These are phyloP conservation scores for Phaethon lepturus DNA, from an alignment of 2,113 vertebrate species.

Conservation along the genomic window DNA sequence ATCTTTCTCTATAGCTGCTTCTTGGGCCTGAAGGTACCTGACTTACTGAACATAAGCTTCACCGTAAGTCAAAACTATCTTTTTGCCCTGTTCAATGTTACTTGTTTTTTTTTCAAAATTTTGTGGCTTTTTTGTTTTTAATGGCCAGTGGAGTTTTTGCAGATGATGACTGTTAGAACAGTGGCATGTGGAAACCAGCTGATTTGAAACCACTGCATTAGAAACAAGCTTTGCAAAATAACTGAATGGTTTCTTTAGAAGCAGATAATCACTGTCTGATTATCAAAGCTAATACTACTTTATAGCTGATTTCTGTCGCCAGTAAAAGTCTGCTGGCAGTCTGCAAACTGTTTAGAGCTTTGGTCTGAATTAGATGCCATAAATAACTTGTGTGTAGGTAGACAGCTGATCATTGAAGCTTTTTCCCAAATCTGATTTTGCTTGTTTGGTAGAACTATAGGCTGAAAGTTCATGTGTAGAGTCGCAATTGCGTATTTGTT, in stretches of 20 bases:
- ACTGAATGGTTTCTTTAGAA: background rate
- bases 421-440: background rate
- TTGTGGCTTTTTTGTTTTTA: background rate
- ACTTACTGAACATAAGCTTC: background rate
- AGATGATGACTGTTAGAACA: background rate
- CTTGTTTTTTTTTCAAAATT: background rate
- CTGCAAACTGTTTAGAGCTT: background rate
- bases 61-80: background rate
- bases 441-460: background rate
- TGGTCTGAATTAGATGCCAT: constrained; percentile 1
- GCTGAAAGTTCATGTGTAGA: background rate
- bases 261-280: background rate
- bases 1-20: background rate
- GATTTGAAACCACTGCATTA: background rate
- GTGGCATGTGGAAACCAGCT: background rate
- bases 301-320: background rate
- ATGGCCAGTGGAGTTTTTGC: background rate
- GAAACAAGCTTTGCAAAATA: background rate
- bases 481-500: background rate
- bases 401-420: background rate
- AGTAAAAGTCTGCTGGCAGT: background rate
- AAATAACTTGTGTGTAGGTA: constrained; percentile 43
- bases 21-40: background rate
- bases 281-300: background rate
- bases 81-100: background rate